Evolutionary conservation across 2,888 invertebrate genomes (phyloP).

Genomic region (Prenolepis imparis): DNA sequence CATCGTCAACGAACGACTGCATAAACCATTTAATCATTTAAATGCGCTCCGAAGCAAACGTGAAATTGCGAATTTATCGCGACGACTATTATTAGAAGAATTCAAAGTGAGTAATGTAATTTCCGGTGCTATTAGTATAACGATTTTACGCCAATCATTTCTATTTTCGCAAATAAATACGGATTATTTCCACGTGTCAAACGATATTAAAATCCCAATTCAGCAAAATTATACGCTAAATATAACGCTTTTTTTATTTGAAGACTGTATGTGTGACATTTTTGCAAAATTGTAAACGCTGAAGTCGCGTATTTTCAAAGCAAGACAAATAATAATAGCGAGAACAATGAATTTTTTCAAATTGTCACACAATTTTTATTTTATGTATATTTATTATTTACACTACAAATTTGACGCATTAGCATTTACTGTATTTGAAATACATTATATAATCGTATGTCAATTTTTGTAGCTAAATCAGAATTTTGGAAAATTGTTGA

Average conservation of each 20-base stretch:
- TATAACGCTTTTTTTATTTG: background rate
- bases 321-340: background rate
- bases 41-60: slow-evolving; percentile 12
- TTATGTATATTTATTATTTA: slow-evolving; percentile 19
- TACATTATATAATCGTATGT: background rate
- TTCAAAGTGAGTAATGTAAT: background rate
- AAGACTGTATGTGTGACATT: background rate
- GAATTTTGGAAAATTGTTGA: background rate
- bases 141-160: background rate
- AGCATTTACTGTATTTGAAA: background rate
- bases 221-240: background rate
- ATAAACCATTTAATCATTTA: slow-evolving; percentile 46
- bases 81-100: slow-evolving; percentile 8
- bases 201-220: background rate
- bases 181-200: background rate
- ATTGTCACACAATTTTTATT: background rate
- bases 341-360: background rate
- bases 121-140: background rate
- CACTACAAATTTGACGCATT: background rate
- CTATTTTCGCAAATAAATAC: background rate
- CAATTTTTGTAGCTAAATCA: background rate
- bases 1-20: slow-evolving; percentile 3
- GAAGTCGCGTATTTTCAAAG: background rate
- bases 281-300: background rate
- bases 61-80: slow-evolving; percentile 14